A percentile compares a stretch with the other conserved stretches of the same genome.
phyloP scores from a whole-genome alignment of 2,888 invertebrate species.

The Ferdinandea cuprea region DNA sequence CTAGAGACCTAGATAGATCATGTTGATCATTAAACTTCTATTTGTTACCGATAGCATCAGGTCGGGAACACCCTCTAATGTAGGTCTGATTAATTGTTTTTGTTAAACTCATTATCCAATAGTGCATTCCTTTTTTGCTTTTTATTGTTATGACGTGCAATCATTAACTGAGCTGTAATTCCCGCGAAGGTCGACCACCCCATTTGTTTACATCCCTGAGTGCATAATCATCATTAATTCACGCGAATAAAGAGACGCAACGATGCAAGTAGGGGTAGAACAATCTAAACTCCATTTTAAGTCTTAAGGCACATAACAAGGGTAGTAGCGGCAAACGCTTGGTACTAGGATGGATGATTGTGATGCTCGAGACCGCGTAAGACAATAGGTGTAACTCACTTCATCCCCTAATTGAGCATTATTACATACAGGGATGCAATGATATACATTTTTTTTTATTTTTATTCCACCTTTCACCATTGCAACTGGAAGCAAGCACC shows the following conservation, averaged over 20 bases:
- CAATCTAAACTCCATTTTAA: constrained; percentile 53
- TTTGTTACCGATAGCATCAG: too few species aligned
- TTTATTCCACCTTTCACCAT: constrained; percentile 21
- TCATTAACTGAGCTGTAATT: constrained; percentile 40
- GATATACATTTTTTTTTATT: constrained; percentile 26
- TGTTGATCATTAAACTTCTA: too few species aligned
- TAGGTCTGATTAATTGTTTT: constrained; percentile 24
- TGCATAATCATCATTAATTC: constrained; percentile 71
- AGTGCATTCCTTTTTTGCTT: constrained; percentile 26
- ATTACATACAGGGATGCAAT: constrained; percentile 63
- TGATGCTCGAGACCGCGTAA: constrained; percentile 52
- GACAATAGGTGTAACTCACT: constrained; percentile 73
- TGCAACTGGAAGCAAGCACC: constrained; percentile 6
- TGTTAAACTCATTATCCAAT: constrained; percentile 35
- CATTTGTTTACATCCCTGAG: constrained; percentile 64
- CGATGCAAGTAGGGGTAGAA: constrained; percentile 20
- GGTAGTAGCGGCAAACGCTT: too few species aligned
- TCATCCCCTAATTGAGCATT: constrained; percentile 73
- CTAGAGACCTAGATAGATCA: too few species aligned
- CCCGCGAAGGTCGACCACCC: constrained; percentile 61
- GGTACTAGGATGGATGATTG: constrained; percentile 14
- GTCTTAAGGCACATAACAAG: constrained; percentile 22
- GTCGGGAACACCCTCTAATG: background rate
- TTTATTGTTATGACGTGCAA: constrained; percentile 43
- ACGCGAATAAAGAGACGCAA: constrained; percentile 48